These are phyloP conservation scores for mouse (Mus musculus) DNA, from an alignment of 2,113 vertebrate species.

Conservation along the genomic window GRCm39 chr3:78070501-78071000, in stretches of 20 bases:
- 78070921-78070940: background rate
- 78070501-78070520: too few relatives aligned
- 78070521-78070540: background rate
- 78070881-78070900: background rate
- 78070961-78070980: background rate
- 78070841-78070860: rapidly evolving
- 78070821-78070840: background rate
- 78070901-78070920: background rate
- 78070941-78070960: background rate
- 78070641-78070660: background rate
- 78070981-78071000: background rate
- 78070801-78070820: background rate
- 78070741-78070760: background rate
- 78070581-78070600: background rate
- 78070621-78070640: background rate
- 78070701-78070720: background rate
- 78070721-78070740: background rate
- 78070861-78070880: too few relatives aligned
- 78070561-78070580: background rate
- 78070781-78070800: background rate
- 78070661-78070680: background rate
- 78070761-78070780: background rate
- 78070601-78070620: background rate
- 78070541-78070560: background rate
- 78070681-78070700: background rate